A percentile compares a stretch with the other conserved stretches of the same genome.
phyloP scores from a whole-genome alignment of 2,113 vertebrate species.

The Struthidea cinerea region DNA sequence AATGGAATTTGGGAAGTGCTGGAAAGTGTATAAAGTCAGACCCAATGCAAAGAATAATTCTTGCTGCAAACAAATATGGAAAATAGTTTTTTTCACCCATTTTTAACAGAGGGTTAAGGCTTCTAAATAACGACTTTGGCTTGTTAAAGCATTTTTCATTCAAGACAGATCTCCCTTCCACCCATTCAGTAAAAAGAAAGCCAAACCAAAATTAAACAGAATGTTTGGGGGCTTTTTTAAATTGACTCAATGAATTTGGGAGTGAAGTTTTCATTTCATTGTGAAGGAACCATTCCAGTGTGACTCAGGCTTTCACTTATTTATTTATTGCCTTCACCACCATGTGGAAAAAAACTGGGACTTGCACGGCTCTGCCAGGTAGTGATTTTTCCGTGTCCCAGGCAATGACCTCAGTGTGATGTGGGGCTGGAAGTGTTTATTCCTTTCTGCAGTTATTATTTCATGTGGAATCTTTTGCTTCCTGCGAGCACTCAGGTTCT shows the following conservation, averaged over 20 bases:
- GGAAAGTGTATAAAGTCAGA: background rate
- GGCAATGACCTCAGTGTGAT: background rate
- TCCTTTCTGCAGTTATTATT: background rate
- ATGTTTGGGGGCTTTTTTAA: background rate
- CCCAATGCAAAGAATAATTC: background rate
- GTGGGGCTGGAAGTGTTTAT: background rate
- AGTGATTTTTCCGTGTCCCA: background rate
- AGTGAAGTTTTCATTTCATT: background rate
- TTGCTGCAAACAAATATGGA: background rate
- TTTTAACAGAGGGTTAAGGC: background rate
- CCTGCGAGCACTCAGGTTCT: background rate
- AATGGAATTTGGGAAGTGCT: background rate
- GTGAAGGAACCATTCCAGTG: background rate
- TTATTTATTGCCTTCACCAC: background rate
- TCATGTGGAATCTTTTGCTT: background rate
- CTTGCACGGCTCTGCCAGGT: background rate
- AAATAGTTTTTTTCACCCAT: background rate
- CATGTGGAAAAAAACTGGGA: background rate
- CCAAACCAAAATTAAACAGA: background rate
- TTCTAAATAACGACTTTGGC: background rate
- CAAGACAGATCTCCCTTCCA: background rate
- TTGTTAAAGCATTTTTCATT: background rate
- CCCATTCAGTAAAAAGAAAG: background rate
- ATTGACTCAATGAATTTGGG: background rate
- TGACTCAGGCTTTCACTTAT: background rate